Percentiles rank a stretch among this genome's conserved stretches.
Conservation (phyloP, 2,888 invertebrate genomes). For the Athripsodes cinereus region DNA sequence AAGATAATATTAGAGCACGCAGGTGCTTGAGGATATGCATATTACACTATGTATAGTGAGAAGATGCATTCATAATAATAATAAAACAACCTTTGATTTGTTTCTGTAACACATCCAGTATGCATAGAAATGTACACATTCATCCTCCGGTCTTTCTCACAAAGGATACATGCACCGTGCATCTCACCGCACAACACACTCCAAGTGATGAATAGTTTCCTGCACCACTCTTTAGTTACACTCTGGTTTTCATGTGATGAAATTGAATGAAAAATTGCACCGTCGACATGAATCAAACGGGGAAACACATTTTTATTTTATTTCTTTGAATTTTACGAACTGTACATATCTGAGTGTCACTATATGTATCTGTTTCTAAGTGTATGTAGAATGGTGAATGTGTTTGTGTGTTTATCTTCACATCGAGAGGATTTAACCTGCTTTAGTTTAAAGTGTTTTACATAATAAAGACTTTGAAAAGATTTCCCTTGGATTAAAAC, state of each 20-base stretch:
- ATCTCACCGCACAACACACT: conserved; percentile 8
- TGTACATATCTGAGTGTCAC: neutral
- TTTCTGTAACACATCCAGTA: no score
- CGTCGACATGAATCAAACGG: neutral
- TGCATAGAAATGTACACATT: neutral
- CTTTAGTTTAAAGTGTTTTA: conserved; percentile 2
- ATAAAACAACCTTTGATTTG: no score
- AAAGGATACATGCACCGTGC: neutral
- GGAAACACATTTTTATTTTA: neutral
- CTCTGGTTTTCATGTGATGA: conserved; percentile 18
- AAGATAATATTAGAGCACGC: no score
- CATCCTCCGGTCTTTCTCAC: neutral
- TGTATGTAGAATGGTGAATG: neutral
- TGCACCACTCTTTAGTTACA: conserved; percentile 21
- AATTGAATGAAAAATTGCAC: conserved; percentile 23
- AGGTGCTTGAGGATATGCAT: no score
- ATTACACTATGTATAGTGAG: no score
- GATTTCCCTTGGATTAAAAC: neutral
- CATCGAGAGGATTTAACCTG: neutral
- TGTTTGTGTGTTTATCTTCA: neutral
- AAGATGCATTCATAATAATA: no score
- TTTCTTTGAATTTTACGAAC: neutral
- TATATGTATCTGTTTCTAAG: neutral
- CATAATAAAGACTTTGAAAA: neutral
- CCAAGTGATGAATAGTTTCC: conserved; percentile 22